These are phyloP conservation scores for Eustalomyia histrio DNA, from an alignment of 2,888 invertebrate genomes.

Conservation along the genomic window DNA sequence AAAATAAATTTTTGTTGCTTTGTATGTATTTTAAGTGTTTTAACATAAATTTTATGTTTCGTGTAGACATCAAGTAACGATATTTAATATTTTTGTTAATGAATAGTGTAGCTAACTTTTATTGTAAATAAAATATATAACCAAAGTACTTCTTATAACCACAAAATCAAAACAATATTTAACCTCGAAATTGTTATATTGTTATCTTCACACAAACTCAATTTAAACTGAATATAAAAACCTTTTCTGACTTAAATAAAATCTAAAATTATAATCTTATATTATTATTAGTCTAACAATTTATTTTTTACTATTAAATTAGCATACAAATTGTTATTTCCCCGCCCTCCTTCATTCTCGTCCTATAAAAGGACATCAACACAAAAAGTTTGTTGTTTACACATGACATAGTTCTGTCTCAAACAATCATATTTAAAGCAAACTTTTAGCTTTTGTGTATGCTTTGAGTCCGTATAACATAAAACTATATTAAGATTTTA, in stretches of 20 bases:
- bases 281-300: slow-evolving; percentile 9
- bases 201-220: too few species aligned
- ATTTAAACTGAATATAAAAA: background rate
- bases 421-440: background rate
- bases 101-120: too few species aligned
- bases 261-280: background rate
- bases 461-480: background rate
- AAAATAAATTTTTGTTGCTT: too few species aligned
- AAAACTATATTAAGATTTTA: slow-evolving; percentile 32
- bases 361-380: background rate
- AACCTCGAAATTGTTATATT: too few species aligned
- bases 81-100: too few species aligned
- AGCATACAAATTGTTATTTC: slow-evolving; percentile 31
- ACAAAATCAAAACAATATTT: too few species aligned
- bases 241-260: background rate
- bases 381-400: slow-evolving; percentile 13
- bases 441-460: background rate
- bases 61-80: too few species aligned
- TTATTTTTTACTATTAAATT: slow-evolving; percentile 38
- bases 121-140: too few species aligned
- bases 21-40: too few species aligned
- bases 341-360: background rate
- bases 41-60: too few species aligned
- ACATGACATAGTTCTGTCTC: background rate
- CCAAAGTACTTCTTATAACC: too few species aligned